A percentile compares a stretch with the other conserved stretches of the same genome.
These are phyloP conservation scores for Acipenser transmontanus DNA, from an alignment of 2,797 vertebrate genomes.

Conservation along the genomic window DNA sequence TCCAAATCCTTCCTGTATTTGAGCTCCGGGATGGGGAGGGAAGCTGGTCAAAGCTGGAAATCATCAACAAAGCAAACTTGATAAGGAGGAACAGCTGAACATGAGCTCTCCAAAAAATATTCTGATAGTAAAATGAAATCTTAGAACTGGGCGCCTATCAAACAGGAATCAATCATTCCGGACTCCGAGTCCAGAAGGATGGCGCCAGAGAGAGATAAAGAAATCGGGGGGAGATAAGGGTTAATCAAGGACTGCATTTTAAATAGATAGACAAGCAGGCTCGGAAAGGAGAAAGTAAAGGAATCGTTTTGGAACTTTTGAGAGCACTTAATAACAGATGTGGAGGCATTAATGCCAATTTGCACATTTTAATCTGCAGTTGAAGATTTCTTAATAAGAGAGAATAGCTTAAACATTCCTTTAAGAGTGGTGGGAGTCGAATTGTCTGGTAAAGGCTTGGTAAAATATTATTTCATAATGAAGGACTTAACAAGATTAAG, in stretches of 20 bases:
- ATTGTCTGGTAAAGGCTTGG: background rate
- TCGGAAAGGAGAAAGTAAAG: constrained; percentile 21
- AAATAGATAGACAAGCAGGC: constrained; percentile 47
- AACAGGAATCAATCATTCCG: constrained; percentile 93
- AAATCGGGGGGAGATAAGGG: constrained; percentile 73
- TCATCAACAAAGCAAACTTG: constrained; percentile 60
- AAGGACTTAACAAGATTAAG: background rate
- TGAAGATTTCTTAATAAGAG: constrained; percentile 9
- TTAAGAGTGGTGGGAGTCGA: background rate
- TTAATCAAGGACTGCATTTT: constrained; percentile 71
- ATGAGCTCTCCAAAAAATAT: constrained; percentile 59
- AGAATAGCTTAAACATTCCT: constrained; percentile 3
- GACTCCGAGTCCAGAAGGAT: constrained; percentile 86
- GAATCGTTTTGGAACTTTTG: constrained; percentile 1
- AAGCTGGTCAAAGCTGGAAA: constrained; percentile 54
- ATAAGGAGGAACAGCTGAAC: constrained; percentile 65
- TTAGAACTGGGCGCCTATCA: constrained; percentile 86
- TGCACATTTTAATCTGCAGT: constrained; percentile 16
- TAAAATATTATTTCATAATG: background rate
- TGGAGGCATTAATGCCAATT: constrained; percentile 6
- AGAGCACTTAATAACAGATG: background rate
- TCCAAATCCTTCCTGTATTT: constrained; percentile 58
- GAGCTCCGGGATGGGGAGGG: constrained; percentile 47
- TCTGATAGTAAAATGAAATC: constrained; percentile 95
- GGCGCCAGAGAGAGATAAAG: constrained; percentile 90